A percentile compares a stretch with the other conserved stretches of the same genome.
phyloP scores from a whole-genome alignment of 2,797 vertebrate genomes.

The Myotis findleyi region DNA sequence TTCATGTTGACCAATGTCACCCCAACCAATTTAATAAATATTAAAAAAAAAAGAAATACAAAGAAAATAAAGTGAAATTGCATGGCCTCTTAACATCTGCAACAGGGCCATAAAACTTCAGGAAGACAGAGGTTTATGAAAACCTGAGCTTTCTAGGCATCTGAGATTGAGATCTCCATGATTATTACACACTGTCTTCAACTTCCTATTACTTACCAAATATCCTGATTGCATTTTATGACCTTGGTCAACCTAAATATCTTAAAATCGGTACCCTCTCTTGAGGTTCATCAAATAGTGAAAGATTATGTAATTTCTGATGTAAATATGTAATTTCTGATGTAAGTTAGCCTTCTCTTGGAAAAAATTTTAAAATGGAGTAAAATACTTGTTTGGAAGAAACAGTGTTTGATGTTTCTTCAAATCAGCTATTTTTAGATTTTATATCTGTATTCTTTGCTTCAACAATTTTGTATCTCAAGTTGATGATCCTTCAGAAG shows the following conservation, averaged over 20 bases:
- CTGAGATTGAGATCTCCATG: background rate
- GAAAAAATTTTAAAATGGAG: slow-evolving; percentile 1
- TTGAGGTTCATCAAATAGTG: background rate
- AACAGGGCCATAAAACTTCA: background rate
- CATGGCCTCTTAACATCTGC: background rate
- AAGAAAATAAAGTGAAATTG: background rate
- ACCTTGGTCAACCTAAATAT: background rate
- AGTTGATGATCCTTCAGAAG: background rate
- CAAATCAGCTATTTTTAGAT: background rate
- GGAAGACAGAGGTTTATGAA: background rate
- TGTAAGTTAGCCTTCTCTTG: background rate
- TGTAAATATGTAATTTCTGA: background rate
- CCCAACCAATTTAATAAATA: too few relatives aligned
- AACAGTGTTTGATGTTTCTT: background rate
- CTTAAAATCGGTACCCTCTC: background rate
- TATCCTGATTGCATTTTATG: background rate
- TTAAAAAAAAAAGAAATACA: background rate
- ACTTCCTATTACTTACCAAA: background rate
- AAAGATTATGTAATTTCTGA: background rate
- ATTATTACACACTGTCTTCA: background rate
- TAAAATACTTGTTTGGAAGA: background rate
- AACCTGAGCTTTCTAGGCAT: background rate
- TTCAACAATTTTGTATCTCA: background rate
- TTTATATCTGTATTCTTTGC: background rate
- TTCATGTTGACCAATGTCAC: too few relatives aligned